A percentile compares a stretch with the other conserved stretches of the same genome.
phyloP scores from a whole-genome alignment of 2,113 vertebrate species.

The Phyllopteryx taeniolatus region DNA sequence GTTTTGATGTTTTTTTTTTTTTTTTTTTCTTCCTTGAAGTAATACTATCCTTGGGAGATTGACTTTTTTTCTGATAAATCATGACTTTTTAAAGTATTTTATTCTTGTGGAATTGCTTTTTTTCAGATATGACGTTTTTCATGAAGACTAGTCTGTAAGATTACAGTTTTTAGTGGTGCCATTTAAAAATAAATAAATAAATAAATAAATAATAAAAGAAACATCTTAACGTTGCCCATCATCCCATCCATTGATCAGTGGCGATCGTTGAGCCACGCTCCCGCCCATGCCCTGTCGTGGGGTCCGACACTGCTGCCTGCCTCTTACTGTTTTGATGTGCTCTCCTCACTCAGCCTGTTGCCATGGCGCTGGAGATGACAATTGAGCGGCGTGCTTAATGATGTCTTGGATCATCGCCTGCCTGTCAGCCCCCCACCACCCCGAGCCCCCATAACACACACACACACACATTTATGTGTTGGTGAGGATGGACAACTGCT shows the following conservation, averaged over 20 bases:
- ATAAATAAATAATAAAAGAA: conserved; percentile 29
- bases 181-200: conserved; percentile 10
- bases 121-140: too few species aligned
- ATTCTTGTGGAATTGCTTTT: too few species aligned
- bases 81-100: too few species aligned
- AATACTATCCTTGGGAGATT: too few species aligned
- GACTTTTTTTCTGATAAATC: too few species aligned
- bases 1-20: too few species aligned
- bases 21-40: too few species aligned
- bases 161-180: not conserved
- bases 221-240: not conserved
- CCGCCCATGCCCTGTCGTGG: not conserved
- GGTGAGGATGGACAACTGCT: conserved; percentile 40
- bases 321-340: conserved; percentile 78
- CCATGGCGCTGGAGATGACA: conserved; percentile 80
- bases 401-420: conserved; percentile 81
- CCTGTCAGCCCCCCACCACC: conserved; percentile 71
- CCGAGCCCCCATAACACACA: conserved; percentile 64
- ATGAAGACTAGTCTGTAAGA: too few species aligned
- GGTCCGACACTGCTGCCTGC: conserved; percentile 47
- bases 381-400: conserved; percentile 81
- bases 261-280: conserved; percentile 65
- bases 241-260: conserved; percentile 70
- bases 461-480: conserved; percentile 22
- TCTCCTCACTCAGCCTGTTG: conserved; percentile 79